Percentiles rank a stretch among this genome's conserved stretches.
Evolutionary conservation across 2,888 invertebrate genomes (phyloP).

Genomic region (Tachystola acroxantha): DNA sequence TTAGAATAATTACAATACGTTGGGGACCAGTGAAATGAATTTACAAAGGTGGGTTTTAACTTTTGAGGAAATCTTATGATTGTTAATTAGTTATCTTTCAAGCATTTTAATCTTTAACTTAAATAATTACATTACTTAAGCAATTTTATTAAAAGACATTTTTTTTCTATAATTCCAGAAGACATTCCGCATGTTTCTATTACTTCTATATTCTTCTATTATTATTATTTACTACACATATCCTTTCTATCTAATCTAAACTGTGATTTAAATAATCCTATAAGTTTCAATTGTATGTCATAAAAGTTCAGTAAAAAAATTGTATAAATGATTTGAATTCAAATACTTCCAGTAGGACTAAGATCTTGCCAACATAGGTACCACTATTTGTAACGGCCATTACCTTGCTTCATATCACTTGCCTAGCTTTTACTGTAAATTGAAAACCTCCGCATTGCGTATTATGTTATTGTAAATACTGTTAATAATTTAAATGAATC

Average conservation of each 20-base stretch:
- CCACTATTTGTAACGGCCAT: conserved; percentile 1
- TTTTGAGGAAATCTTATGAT: neutral
- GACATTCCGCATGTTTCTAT: conserved; percentile 1
- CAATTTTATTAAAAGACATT: conserved; percentile 1
- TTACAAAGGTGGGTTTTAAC: neutral
- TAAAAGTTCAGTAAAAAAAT: too few relatives aligned
- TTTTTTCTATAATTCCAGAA: neutral
- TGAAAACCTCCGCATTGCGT: neutral
- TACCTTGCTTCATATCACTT: conserved; percentile 5
- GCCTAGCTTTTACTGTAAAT: conserved; percentile 3
- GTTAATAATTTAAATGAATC: conserved; percentile 1
- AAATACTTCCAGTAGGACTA: neutral
- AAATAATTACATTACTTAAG: neutral
- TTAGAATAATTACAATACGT: conserved; percentile 57
- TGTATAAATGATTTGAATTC: too few relatives aligned
- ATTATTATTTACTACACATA: too few relatives aligned
- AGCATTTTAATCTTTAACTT: neutral
- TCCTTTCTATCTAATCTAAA: too few relatives aligned
- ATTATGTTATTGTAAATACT: conserved; percentile 9
- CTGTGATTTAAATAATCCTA: too few relatives aligned
- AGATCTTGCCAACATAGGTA: conserved; percentile 5
- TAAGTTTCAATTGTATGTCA: too few relatives aligned
- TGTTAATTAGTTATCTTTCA: neutral
- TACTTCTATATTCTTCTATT: too few relatives aligned
- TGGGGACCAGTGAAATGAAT: conserved; percentile 34